Evolutionary conservation across 2,888 invertebrate species (phyloP), one percentile per base, ranked within the genome.

Genomic region (Apotomis capreana): DNA sequence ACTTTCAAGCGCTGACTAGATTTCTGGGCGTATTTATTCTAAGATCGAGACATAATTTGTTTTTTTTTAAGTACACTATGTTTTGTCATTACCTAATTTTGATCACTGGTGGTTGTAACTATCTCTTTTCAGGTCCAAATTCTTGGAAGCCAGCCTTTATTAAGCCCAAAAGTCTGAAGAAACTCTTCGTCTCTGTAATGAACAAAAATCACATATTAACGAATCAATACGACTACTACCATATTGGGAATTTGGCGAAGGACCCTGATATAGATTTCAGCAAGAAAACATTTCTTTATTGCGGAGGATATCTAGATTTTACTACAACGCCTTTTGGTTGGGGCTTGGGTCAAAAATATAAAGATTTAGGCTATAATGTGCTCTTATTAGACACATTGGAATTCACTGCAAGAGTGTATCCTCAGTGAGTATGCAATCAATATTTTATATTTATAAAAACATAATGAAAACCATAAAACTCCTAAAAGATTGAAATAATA

Each of bases 301-400:
- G 87, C 0, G 87, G 87, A 0, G 91, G 91, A 0, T 92, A 79
- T 65, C 46, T 89, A 76, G 91, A 91, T 49, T 86, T 83, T 8
- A 85, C 88, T 0, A 78, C 61, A 5, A 83, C 83, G 57, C 78
- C 83, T 0, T 74, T 83, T 0, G 86, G 84, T 0, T 58, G 70
- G 2, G 64, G 76, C 0, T 60, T 84, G 1, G 87, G 82, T 0
- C 63, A 73, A 0, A 54, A 75, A 0, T 92, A 90, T 65, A 85
- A 79, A 64, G 80, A 79, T 3, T 49, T 83, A 52, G 87, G 85
- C 0, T 91, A 88, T 49, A 90, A 89, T 15, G 85, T 84, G 0
- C 73, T 89, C 0, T 36, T 86, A 12, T 51, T 89, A 51, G 86
- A 90, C 61, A 83, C 83, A 0, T 84, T 87, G 58, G 74, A 67